phyloP scores from a whole-genome alignment of 2,888 invertebrate species.

The Cosmia trapezina region DNA sequence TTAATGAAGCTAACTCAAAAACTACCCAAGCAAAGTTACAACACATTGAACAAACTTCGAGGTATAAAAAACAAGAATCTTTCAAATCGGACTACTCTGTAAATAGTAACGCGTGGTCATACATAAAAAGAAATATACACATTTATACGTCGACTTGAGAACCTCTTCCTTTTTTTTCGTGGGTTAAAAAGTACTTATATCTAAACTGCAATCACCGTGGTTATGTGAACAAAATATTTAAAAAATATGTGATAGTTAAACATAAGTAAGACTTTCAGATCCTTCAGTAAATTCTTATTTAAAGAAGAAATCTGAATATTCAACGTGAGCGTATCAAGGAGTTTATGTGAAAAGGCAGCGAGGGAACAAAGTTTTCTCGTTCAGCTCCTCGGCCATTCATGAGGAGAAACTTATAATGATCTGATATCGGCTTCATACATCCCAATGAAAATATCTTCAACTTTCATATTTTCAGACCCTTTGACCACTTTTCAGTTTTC shows the following conservation, averaged over 20 bases:
- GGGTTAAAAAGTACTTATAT: too few relatives aligned
- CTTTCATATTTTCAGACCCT: conserved; percentile 31
- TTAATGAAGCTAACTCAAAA: too few relatives aligned
- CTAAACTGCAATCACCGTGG: too few relatives aligned
- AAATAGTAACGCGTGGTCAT: too few relatives aligned
- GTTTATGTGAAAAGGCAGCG: conserved; percentile 24
- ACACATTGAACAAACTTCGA: too few relatives aligned
- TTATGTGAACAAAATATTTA: not conserved
- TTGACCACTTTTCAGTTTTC: conserved; percentile 17
- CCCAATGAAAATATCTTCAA: conserved; percentile 19
- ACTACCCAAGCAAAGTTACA: too few relatives aligned
- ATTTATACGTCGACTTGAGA: too few relatives aligned
- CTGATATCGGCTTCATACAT: conserved; percentile 38
- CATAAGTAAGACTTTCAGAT: not conserved
- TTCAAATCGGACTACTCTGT: too few relatives aligned
- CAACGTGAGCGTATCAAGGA: conserved; percentile 20
- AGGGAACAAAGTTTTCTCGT: conserved; percentile 40
- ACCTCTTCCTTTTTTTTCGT: too few relatives aligned
- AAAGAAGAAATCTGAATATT: conserved; percentile 19
- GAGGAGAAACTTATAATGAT: conserved; percentile 54
- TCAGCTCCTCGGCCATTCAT: conserved; percentile 40
- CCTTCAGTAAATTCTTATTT: not conserved
- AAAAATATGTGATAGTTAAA: not conserved
- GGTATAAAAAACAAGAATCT: too few relatives aligned
- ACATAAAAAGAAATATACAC: too few relatives aligned